Evolutionary conservation across 2,888 invertebrate genomes (phyloP).

Genomic region (Baronia brevicornis): DNA sequence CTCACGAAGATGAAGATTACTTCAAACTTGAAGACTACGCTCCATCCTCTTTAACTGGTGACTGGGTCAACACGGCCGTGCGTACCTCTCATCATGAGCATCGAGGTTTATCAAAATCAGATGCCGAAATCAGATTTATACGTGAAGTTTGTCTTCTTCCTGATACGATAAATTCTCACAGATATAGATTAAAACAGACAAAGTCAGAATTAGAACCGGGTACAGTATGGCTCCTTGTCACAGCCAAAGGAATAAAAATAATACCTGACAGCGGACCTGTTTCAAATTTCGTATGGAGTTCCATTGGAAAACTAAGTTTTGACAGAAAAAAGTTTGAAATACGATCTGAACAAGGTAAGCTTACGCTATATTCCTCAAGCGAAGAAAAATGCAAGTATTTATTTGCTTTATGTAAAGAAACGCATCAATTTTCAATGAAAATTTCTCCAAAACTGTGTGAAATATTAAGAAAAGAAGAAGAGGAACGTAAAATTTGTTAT

Average conservation of each 20-base stretch:
- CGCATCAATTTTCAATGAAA: constrained; percentile 97
- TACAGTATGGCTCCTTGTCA: constrained; percentile 91
- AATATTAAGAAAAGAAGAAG: constrained; percentile 87
- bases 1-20: constrained; percentile 55
- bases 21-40: constrained; percentile 92
- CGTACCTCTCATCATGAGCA: constrained; percentile 89
- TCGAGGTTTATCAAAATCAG: constrained; percentile 83
- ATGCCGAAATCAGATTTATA: constrained; percentile 92
- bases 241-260: constrained; percentile 93
- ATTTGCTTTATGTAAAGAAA: constrained; percentile 89
- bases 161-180: constrained; percentile 93
- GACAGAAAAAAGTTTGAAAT: constrained; percentile 99
- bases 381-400: constrained; percentile 96
- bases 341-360: constrained; percentile 89
- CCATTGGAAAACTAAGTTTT: constrained; percentile 95
- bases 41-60: constrained; percentile 79
- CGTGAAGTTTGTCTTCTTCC: constrained; percentile 89
- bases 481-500: constrained; percentile 81
- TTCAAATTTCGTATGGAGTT: constrained; percentile 94
- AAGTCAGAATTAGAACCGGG: constrained; percentile 85
- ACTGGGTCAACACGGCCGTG: constrained; percentile 77
- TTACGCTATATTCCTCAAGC: constrained; percentile 91
- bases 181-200: constrained; percentile 85
- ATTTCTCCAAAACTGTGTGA: constrained; percentile 90
- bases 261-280: constrained; percentile 81